phyloP scores from a whole-genome alignment of 2,113 vertebrate species.

The Paraplagusia blochii region DNA sequence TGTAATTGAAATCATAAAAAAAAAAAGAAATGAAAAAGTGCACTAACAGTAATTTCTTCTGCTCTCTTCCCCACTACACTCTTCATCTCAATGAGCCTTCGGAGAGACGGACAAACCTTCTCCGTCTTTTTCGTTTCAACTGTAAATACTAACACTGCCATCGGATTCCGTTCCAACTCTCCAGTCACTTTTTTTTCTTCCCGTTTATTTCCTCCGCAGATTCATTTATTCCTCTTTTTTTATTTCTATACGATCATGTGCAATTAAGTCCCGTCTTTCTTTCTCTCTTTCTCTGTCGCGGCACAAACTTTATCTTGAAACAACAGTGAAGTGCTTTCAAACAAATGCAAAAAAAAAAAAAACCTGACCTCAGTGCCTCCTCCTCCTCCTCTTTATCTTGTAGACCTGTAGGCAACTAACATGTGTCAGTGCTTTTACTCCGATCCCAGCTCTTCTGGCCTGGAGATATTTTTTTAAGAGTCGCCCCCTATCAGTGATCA shows the following conservation, averaged over 20 bases:
- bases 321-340: conserved; percentile 51
- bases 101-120: conserved; percentile 14
- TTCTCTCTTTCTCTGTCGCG: conserved; percentile 26
- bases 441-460: conserved; percentile 39
- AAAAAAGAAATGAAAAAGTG: conserved; percentile 50
- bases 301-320: conserved; percentile 40
- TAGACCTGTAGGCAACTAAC: conserved; percentile 36
- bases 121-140: conserved; percentile 10
- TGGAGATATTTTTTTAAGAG: conserved; percentile 27
- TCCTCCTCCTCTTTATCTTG: conserved; percentile 30
- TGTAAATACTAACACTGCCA: conserved; percentile 58
- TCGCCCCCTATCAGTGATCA: conserved; percentile 21
- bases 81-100: conserved; percentile 9
- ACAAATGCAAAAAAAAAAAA: conserved; percentile 51
- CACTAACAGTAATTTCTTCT: conserved; percentile 76
- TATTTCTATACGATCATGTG: conserved; percentile 46
- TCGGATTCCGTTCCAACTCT: conserved; percentile 32
- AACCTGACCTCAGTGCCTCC: conserved; percentile 85
- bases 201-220: conserved; percentile 14
- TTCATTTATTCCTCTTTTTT: conserved; percentile 7
- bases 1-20: conserved; percentile 70
- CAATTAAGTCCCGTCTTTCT: conserved; percentile 58
- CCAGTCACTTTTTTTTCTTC: conserved; percentile 32
- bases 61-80: conserved; percentile 40
- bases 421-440: conserved; percentile 15